Evolutionary conservation across 2,797 vertebrate genomes (phyloP), one percentile per base, ranked within the genome.

Genomic region (Platalea minor): DNA sequence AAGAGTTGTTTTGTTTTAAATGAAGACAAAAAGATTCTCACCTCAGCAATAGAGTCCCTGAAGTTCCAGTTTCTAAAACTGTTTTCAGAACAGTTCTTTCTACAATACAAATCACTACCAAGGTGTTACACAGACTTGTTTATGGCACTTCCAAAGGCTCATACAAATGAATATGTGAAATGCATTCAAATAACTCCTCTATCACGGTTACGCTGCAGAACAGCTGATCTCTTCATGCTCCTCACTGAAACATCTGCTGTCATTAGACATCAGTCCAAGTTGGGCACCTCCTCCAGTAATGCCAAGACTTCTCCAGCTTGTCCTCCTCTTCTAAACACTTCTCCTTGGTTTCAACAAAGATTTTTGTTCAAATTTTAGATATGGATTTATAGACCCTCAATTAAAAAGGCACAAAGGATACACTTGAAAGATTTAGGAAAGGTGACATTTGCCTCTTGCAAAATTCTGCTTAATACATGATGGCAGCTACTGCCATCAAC

Each of bases 361-460:
- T 33, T 85, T 74, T 6, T 35, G 74, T 72, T 69, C 28, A 51
- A 68, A 91, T 83, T 93, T 88, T 73, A 69, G 11, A 56, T 56
- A 33, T 46, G 31, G 46, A 76, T 89, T 95, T 89, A 69, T 13
- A 74, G 35, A 77, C 14, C 54, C 46, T 77, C 69, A 93, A 72
- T 67, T 93, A 53, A 83, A 92, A 88, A 96, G 53, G 70, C 10
- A 18, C 17, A 69, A n/a, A 92, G 33, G n/a, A 70, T 4, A 46
- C 41, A 67, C 72, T 57, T 65, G 39, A 85, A 96, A 94, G 79
- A 94, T 89, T 96, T 88, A 94, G 61, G 81, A 89, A 96, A 93
- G 73, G 75, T 95, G 88, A 96, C 57, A 89, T 93, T 85, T 91
- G 83, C 67, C 88, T 94, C 76, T 80, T 78, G 53, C 57, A 78